Evolutionary conservation across 2,888 invertebrate species (phyloP).

Genomic region (Ophion ventricosus): DNA sequence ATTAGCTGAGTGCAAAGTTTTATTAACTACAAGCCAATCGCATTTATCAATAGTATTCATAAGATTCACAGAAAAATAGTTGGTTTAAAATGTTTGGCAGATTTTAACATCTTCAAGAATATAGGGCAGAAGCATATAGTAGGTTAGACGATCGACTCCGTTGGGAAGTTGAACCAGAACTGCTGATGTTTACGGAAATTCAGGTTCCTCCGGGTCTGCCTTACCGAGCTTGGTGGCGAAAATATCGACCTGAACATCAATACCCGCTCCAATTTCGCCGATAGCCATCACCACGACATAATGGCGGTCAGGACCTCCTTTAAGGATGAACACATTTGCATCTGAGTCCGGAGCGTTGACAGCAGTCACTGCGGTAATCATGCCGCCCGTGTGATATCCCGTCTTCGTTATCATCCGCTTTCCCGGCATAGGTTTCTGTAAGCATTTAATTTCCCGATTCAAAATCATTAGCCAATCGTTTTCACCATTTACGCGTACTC

Average conservation of each 20-base stretch:
- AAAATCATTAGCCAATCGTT: conserved; percentile 32
- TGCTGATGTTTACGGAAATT: conserved; percentile 32
- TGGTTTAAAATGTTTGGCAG: neutral
- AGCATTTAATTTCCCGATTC: conserved; percentile 41
- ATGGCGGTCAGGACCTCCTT: conserved; percentile 64
- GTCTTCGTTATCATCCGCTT: conserved; percentile 59
- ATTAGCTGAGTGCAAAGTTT: neutral
- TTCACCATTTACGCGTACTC: neutral
- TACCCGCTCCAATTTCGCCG: conserved; percentile 59
- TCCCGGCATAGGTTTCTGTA: conserved; percentile 66
- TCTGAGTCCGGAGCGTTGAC: conserved; percentile 48
- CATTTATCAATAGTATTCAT: too few species aligned
- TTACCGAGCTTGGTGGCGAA: conserved; percentile 48
- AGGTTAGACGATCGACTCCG: neutral
- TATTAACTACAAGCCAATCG: neutral
- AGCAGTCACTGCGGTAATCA: conserved; percentile 69
- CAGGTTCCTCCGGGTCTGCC: conserved; percentile 23
- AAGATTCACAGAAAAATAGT: neutral
- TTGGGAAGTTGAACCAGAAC: neutral
- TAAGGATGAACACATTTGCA: conserved; percentile 53
- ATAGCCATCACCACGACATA: conserved; percentile 56
- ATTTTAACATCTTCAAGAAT: neutral
- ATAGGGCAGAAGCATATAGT: neutral
- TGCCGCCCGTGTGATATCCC: conserved; percentile 51
- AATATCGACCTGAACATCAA: conserved; percentile 65